Evolutionary conservation across 2,888 invertebrate genomes (phyloP).

Genomic region (Caenorhabditis sp.): DNA sequence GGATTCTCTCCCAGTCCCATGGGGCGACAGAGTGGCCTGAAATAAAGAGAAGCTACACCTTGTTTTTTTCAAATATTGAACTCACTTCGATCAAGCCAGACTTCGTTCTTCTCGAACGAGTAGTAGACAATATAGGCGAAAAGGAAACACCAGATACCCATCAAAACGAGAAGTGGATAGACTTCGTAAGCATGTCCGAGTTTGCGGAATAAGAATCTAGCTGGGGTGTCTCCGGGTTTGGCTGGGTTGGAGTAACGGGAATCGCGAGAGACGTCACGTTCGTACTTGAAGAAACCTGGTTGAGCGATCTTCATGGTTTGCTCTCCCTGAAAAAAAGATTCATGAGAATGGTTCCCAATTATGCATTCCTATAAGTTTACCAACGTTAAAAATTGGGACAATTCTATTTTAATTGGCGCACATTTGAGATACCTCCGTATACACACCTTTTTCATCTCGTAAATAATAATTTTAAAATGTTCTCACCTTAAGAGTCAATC

Average conservation of each 20-base stretch:
- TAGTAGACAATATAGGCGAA: slow-evolving; percentile 59
- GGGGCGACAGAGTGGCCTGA: slow-evolving; percentile 60
- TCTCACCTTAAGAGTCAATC: slow-evolving; percentile 25
- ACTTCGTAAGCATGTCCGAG: slow-evolving; percentile 66
- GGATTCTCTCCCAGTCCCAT: slow-evolving; percentile 68
- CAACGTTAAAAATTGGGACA: too few relatives aligned
- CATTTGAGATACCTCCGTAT: too few relatives aligned
- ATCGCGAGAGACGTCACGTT: slow-evolving; percentile 64
- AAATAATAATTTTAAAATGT: neutral
- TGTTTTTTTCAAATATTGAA: neutral
- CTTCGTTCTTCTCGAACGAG: slow-evolving; percentile 64
- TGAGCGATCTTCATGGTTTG: slow-evolving; percentile 45
- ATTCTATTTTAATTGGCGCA: too few relatives aligned
- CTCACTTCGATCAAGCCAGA: slow-evolving; percentile 68
- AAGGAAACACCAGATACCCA: slow-evolving; percentile 56
- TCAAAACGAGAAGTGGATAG: slow-evolving; percentile 62
- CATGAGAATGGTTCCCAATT: neutral
- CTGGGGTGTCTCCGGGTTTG: slow-evolving; percentile 63
- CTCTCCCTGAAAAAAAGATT: slow-evolving; percentile 23
- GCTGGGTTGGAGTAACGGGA: slow-evolving; percentile 60
- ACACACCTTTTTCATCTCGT: neutral
- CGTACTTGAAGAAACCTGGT: slow-evolving; percentile 63
- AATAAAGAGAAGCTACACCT: neutral
- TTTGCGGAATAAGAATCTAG: slow-evolving; percentile 61
- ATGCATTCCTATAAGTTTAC: neutral